Evolutionary conservation across 2,113 vertebrate species (phyloP), one percentile per base, ranked within the genome.

Genomic region (Castor canadensis): DNA sequence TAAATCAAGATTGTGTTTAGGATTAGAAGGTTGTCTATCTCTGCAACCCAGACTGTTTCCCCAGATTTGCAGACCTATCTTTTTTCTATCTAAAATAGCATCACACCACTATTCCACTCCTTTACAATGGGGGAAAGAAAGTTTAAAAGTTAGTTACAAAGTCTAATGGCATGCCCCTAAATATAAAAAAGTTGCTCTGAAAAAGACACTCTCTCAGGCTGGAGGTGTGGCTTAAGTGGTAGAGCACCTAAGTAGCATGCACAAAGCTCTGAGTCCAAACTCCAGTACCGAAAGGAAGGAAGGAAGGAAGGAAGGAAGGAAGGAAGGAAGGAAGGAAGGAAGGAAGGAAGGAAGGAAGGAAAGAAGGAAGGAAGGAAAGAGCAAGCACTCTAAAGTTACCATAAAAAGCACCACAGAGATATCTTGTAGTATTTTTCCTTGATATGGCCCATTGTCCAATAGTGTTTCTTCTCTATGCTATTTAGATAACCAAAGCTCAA

Each of bases 401-500:
- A 93, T 69, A 32, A 77, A 90, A 16, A 84, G 12, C 43, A 47
- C 62, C 38, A n/a, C 0, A 26, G 71, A 69, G 12, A 62, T 8
- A n/a, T 9, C 24, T 40, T 52, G 58, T 66, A n/a, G 30, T 35
- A 60, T 62, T 72, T 96, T 82, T 91, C 32, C 54, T 43, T 73
- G 17, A n/a, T 83, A 38, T 79, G 56, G 26, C 20, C 38, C 6
- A 54, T 81, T 95, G 38, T 56, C 38, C 58, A 87, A 56, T 8
- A 67, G 40, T 77, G n/a, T 47, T 89, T 93, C 30, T 91, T 83
- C 60, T 93, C 60, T 79, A 43, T 43, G 32, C 16, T 64, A 24
- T 80, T 82, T 43, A 95, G 45, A 94, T 45, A 66, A 88, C 56
- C 45, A 54, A 62, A 87, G 17, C 11, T 95, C 80, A 83, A 22